These are phyloP conservation scores for Chelonoidis abingdonii DNA, from an alignment of 2,113 vertebrate genomes.

Conservation along the genomic window DNA sequence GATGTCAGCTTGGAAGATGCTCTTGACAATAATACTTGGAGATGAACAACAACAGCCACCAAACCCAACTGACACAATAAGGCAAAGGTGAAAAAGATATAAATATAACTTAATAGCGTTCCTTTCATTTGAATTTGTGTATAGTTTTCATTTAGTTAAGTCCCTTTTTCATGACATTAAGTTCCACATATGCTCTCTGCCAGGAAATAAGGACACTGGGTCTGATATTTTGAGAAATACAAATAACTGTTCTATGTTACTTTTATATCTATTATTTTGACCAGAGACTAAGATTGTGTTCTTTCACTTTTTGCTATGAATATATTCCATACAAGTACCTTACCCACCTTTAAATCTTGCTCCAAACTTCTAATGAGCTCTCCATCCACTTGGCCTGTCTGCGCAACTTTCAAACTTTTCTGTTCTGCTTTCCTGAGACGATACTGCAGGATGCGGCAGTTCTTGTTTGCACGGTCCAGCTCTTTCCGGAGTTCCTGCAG, in stretches of 20 bases:
- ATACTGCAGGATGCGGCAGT: slow-evolving; percentile 98
- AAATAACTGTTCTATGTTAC: neutral
- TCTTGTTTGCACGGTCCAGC: slow-evolving; percentile 97
- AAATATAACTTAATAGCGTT: slow-evolving; percentile 6
- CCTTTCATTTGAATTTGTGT: slow-evolving; percentile 35
- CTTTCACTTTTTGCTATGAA: neutral
- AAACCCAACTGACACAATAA: neutral
- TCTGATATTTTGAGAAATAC: neutral
- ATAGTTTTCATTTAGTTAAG: neutral
- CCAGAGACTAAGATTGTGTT: neutral
- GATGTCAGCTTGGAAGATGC: neutral
- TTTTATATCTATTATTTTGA: neutral
- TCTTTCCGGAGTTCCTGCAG: slow-evolving; percentile 96
- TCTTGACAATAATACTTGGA: neutral
- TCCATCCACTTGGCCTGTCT: slow-evolving; percentile 96
- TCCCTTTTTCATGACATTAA: slow-evolving; percentile 12
- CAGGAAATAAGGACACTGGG: neutral
- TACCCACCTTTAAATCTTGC: slow-evolving; percentile 95
- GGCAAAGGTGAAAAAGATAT: neutral
- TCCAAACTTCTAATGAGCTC: slow-evolving; percentile 94
- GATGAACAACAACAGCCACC: neutral
- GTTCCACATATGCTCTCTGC: neutral
- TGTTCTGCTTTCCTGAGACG: slow-evolving; percentile 97
- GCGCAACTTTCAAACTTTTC: slow-evolving; percentile 95
- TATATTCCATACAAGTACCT: neutral